Evolutionary conservation across 2,797 vertebrate species (phyloP).

Genomic region (Pempheris klunzingeri): DNA sequence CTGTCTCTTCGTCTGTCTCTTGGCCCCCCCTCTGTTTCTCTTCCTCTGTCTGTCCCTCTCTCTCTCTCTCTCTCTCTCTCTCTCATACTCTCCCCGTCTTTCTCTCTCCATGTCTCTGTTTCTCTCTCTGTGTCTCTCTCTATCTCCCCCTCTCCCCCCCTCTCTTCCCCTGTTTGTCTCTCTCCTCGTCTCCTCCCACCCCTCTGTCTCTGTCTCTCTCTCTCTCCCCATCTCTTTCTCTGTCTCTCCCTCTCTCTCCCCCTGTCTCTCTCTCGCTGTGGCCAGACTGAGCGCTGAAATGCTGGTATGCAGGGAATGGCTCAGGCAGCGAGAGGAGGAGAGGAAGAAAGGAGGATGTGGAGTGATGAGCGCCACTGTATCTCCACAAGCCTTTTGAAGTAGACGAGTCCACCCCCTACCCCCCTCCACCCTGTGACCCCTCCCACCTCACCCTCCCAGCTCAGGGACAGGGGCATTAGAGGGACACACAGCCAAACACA

Average conservation of each 20-base stretch:
- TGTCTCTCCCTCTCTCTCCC: neutral
- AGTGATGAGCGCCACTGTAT: slow-evolving; percentile 87
- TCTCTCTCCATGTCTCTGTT: too few relatives aligned
- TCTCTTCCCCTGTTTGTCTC: neutral
- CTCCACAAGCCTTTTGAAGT: slow-evolving; percentile 85
- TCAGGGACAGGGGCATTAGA: slow-evolving; percentile 74
- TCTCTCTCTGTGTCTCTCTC: neutral
- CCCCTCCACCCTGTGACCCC: slow-evolving; percentile 22
- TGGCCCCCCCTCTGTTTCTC: neutral
- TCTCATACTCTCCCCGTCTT: slow-evolving; percentile 11
- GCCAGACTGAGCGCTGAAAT: slow-evolving; percentile 80
- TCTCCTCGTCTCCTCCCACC: too few relatives aligned
- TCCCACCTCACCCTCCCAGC: slow-evolving; percentile 35
- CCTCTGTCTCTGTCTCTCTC: neutral
- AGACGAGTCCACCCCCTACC: slow-evolving; percentile 61
- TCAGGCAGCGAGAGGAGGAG: slow-evolving; percentile 72
- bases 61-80: too few relatives aligned
- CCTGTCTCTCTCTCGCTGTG: slow-evolving; percentile 41
- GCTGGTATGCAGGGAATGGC: slow-evolving; percentile 87
- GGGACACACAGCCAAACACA: slow-evolving; percentile 75
- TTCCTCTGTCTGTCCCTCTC: neutral
- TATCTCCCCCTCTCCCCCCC: neutral
- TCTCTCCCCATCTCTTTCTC: neutral
- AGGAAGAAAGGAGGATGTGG: slow-evolving; percentile 86
- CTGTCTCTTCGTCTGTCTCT: too few relatives aligned